Conservation (phyloP, 2,113 vertebrate genomes). For the Alligator mississippiensis region DNA sequence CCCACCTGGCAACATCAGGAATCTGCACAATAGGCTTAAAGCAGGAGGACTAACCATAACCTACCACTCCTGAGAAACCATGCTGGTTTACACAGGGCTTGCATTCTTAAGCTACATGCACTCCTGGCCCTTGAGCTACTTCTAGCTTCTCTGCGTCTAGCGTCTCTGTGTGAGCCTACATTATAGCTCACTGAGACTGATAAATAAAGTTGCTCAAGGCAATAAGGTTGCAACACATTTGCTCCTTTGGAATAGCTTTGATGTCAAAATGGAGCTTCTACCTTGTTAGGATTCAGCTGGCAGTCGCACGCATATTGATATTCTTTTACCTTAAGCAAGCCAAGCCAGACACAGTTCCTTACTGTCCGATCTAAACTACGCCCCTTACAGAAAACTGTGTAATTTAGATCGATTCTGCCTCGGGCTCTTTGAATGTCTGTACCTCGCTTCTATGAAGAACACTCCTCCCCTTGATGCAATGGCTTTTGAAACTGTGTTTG, state of each 20-base stretch:
- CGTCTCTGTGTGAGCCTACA: constrained; percentile 42
- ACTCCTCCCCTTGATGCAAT: constrained; percentile 10
- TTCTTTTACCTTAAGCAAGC: constrained; percentile 54
- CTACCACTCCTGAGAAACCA: neutral
- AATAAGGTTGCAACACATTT: constrained; percentile 46
- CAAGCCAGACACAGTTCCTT: constrained; percentile 4
- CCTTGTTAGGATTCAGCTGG: constrained; percentile 40
- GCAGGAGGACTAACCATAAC: neutral
- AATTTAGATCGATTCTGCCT: too few species aligned
- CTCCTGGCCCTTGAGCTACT: neutral
- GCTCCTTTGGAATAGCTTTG: constrained; percentile 53
- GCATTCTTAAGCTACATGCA: neutral
- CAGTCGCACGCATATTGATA: constrained; percentile 51
- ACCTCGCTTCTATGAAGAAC: neutral
- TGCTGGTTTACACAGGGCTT: neutral
- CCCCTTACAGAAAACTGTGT: too few species aligned
- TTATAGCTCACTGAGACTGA: neutral
- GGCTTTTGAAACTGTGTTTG: constrained; percentile 9
- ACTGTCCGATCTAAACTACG: neutral
- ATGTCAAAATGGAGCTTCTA: constrained; percentile 42
- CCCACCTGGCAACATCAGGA: neutral
- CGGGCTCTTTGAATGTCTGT: too few species aligned
- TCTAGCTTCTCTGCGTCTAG: constrained; percentile 40
- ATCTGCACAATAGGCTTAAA: neutral
- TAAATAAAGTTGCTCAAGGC: constrained; percentile 57